Percentiles rank a stretch among this genome's conserved stretches.
These are phyloP conservation scores for Tachystola acroxantha DNA, from an alignment of 2,888 invertebrate genomes.

Conservation along the genomic window DNA sequence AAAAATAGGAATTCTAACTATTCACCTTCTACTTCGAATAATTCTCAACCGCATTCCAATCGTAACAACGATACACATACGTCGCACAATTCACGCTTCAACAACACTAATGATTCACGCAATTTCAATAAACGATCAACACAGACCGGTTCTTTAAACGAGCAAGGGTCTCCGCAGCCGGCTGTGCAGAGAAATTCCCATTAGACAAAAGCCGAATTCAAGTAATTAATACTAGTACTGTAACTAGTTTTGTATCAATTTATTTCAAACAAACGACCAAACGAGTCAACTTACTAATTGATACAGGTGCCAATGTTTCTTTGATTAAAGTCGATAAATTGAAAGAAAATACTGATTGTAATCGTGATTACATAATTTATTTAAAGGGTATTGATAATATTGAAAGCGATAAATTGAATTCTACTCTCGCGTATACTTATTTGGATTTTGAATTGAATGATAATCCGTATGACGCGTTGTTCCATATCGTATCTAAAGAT, in stretches of 20 bases:
- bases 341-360: constrained; percentile 1
- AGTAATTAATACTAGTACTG: neutral
- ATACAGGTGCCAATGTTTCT: neutral
- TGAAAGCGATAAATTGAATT: neutral
- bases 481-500: neutral
- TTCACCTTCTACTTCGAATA: neutral
- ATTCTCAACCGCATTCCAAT: neutral
- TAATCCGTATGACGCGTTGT: neutral
- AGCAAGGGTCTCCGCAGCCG: neutral
- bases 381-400: constrained; percentile 1
- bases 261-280: neutral
- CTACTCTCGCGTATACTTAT: neutral
- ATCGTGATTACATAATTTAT: neutral
- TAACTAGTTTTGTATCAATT: neutral
- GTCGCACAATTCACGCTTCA: neutral
- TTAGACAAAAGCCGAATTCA: neutral
- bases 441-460: neutral
- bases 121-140: too few relatives aligned
- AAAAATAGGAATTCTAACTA: neutral
- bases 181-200: neutral
- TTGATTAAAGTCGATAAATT: neutral
- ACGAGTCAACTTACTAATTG: neutral
- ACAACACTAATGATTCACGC: too few relatives aligned
- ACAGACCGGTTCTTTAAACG: neutral
- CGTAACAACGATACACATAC: neutral